Conservation (phyloP, 2,113 vertebrate species). For the Halcyon malimbica region DNA sequence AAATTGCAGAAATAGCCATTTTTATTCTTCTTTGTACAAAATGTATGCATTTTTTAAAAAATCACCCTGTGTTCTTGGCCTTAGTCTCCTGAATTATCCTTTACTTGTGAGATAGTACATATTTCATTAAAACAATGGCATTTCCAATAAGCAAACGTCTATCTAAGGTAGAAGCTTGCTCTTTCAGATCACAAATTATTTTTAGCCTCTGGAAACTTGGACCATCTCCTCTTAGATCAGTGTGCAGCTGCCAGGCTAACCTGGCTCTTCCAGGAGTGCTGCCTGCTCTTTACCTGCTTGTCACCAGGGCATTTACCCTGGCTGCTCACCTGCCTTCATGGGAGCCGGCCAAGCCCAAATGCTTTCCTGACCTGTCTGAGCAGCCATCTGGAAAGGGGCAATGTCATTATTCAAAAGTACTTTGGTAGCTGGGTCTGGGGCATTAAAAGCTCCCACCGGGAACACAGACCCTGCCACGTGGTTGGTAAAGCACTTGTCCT, state of each 20-base stretch:
- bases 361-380: not conserved
- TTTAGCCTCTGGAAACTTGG: not conserved
- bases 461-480: not conserved
- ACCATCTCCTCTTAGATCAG: not conserved
- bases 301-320: not conserved
- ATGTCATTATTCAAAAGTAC: not conserved
- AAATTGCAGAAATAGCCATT: not conserved
- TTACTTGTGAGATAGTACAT: not conserved
- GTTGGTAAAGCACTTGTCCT: constrained; percentile 9
- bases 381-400: constrained; percentile 39
- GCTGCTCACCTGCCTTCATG: not conserved
- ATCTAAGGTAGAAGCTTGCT: not conserved
- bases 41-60: not conserved
- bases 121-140: not conserved
- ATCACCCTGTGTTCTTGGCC: not conserved
- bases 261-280: not conserved
- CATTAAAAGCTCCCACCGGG: not conserved
- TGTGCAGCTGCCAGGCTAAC: not conserved
- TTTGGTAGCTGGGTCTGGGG: not conserved
- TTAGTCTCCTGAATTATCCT: not conserved
- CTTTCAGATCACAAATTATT: not conserved
- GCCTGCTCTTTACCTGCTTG: accelerated
- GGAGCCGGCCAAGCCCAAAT: not conserved
- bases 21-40: not conserved
- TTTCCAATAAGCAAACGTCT: not conserved